phyloP scores from a whole-genome alignment of 2,888 invertebrate species.

The Metopia argyrocephala region DNA sequence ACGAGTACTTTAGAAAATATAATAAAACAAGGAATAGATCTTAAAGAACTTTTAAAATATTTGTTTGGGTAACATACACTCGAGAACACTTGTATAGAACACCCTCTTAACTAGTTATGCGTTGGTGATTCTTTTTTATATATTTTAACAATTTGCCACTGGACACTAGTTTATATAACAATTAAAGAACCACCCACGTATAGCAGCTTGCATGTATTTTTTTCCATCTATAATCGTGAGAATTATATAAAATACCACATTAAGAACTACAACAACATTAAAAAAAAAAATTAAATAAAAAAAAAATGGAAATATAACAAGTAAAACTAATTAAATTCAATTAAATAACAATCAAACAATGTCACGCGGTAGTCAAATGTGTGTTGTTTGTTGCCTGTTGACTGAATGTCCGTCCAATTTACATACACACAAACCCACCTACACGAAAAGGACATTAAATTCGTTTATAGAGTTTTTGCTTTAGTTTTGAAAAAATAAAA shows the following conservation, averaged over 20 bases:
- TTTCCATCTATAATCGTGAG: conserved; percentile 56
- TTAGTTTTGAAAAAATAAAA: conserved; percentile 49
- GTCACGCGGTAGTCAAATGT: conserved; percentile 71
- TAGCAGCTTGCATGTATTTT: neutral
- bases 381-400: conserved; percentile 68
- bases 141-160: no score
- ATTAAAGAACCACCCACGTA: neutral
- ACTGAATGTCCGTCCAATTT: conserved; percentile 60
- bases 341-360: conserved; percentile 78
- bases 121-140: no score
- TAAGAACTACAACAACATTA: conserved; percentile 68
- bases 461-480: neutral
- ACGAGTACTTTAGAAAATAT: conserved; percentile 34
- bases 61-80: no score
- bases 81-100: no score
- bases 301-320: conserved; percentile 22
- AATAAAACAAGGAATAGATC: conserved; percentile 8
- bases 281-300: conserved; percentile 50
- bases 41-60: neutral
- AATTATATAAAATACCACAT: conserved; percentile 54
- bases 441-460: conserved; percentile 55
- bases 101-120: neutral
- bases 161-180: no score
- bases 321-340: conserved; percentile 77
- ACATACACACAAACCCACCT: conserved; percentile 5